Base-by-base conservation (phyloP, 2,797 vertebrate genomes). In the Morus bassanus region DNA sequence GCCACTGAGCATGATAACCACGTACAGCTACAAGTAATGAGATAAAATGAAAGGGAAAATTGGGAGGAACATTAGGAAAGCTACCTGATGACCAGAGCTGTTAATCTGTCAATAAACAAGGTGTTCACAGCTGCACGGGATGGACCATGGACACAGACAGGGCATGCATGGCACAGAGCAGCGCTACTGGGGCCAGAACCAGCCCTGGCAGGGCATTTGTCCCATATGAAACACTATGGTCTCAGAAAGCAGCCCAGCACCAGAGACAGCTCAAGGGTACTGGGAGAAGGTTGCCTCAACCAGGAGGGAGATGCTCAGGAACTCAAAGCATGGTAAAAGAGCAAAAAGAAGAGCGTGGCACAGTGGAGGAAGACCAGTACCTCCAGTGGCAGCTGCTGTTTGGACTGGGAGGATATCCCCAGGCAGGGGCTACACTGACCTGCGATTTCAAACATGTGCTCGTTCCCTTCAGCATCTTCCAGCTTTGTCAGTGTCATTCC, bases 381-480 rank as follows among this genome's bases (percentile, higher is more conserved):
- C 61, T 84, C 78, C 72, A 67, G 53, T 28, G 53, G 56, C 45
- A 93, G 56, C 33, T 61, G 50, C 18, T 67, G 61, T 54, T 56
- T 37, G 54, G 33, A 46, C 33, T 37, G 73, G 43, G n/a, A 69
- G 37, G 56, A 79, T 0, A 7, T 31, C 28, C 35, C 27, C 39
- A 82, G 83, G 83, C 50, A 87, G 75, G 31, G 13, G 33, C 25
- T 35, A 27, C 64, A 96, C 96, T 97, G 88, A 99, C 99, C 99
- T 99, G 99, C 97, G 46, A 99, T 99, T 98, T 99, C 99, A 98
- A 99, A 99, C 54, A 98, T 96, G 72, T 98, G 98, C 81, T 99
- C 98, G 9, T 96, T 98, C 37, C 87, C 98, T 85, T 99, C 99
- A 0, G 96, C 93, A 68, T 99, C 99, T 90, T 99, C 99, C 27